Evolutionary conservation across 2,888 invertebrate genomes (phyloP), one percentile per base, ranked within the genome.

Genomic region (Allophyes oxyacanthae): DNA sequence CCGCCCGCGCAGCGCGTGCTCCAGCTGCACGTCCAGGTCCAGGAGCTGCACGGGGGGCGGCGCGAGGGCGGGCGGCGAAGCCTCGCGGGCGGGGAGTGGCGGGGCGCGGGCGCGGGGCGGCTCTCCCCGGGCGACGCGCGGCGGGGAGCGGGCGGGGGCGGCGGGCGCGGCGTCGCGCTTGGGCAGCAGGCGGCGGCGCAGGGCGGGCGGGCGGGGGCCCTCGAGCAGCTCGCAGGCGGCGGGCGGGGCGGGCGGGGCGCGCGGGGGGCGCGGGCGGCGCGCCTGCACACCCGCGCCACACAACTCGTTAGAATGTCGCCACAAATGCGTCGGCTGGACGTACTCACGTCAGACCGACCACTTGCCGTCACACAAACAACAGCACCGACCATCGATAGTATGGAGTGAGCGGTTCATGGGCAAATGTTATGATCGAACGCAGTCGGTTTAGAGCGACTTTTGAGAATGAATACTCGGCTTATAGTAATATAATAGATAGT

Each of bases 11-110:
- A n/a, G 0, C 34, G 38, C 59, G 72, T 76, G 82, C 46, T 82
- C 84, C 25, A 85, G 54, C 60, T 86, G 87, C 13, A 86, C 78
- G 73, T 86, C 87, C 14, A 86, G 72, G 67, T 86, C 87, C 5
- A 81, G 65, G 9, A n/a, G 34, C n/a, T 75, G 34, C 36, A 44
- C 53, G 72, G 34, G 45, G 57, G 57, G 64, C 61, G 38, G 62
- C 40, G 60, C 40, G 46, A 51, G 48, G n/a, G 51, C 66, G 68
- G 61, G 68, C 77, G 82, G 63, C 76, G 77, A 33, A 73, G 77
- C 64, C 68, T 69, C 49, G 71, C 66, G 28, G 20, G 6, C 30
- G 62, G 64, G 66, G 69, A 63, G 55, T 59, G 50, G 60, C 58
- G 59, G 60, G 60, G 56, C 62, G 71, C 66, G 28, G 20, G 6